Conservation (phyloP, 2,797 vertebrate genomes). For the Ambastaia sidthimunki region DNA sequence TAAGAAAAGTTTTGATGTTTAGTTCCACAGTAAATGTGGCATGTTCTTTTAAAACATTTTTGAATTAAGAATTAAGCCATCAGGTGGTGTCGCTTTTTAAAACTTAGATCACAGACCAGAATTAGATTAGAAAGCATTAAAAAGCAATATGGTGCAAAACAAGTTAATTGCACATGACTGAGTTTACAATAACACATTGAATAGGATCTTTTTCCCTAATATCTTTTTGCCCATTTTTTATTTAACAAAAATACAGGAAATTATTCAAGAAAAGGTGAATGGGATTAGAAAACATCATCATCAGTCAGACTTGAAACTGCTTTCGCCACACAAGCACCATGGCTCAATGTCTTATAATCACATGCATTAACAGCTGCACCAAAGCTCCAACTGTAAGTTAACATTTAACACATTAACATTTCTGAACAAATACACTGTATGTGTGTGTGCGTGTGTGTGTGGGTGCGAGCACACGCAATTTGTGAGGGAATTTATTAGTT, state of each 20-base stretch:
- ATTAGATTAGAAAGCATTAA: not conserved
- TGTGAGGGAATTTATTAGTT: not conserved
- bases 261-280: not conserved
- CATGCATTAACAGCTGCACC: not conserved
- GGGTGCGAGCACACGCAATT: no score
- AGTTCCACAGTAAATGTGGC: not conserved
- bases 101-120: not conserved
- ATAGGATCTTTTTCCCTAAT: not conserved
- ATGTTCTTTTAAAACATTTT: no score
- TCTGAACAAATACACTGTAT: no score
- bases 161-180: not conserved
- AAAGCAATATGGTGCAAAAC: not conserved
- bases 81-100: not conserved
- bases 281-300: no score
- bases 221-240: no score
- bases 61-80: no score
- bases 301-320: not conserved
- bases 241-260: not conserved
- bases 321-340: not conserved
- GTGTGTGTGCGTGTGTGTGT: no score
- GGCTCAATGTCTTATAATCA: not conserved
- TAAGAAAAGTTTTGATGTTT: slow-evolving; percentile 7
- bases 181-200: not conserved
- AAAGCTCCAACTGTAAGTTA: not conserved
- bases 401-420: no score